Base-by-base conservation (phyloP, 2,888 invertebrate genomes). In the Trichacis sp. region DNA sequence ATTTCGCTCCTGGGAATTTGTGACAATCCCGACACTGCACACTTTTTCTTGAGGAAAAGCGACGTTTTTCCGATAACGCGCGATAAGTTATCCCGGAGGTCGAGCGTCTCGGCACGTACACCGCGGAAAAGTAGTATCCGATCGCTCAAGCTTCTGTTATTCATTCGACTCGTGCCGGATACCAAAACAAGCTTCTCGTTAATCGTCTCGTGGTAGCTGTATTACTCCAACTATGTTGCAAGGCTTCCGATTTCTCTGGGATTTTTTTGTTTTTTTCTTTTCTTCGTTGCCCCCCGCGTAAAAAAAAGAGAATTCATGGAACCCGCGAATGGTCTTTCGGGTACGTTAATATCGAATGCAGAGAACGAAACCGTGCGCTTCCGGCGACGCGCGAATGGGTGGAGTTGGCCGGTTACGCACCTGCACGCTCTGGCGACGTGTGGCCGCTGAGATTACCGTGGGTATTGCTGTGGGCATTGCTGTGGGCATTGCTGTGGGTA, bases 281-380 rank as follows among this genome's bases (percentile, higher is more conserved):
- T n/a, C n/a, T n/a, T n/a, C n/a, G n/a, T n/a, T n/a, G n/a, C n/a
- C n/a, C n/a, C n/a, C n/a, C n/a, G n/a, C n/a, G n/a, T n/a, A n/a
- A n/a, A n/a, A n/a, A n/a, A n/a, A n/a, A n/a, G n/a, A n/a, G 49
- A 64, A 61, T 58, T 69, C 52, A 54, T 53, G 53, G 51, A 63
- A 64, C 60, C 66, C 60, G 48, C 58, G 58, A 61, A 55, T 47
- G 42, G 45, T 56, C 49, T 46, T 17, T 15, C 47, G 61, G 56
- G 59, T 42, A 48, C 47, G 58, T 67, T 55, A 63, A 82, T 81
- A 81, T 82, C 78, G 80, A 82, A 82, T 82, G 80, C 82, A 81
- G 73, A 73, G 70, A 74, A 77, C 79, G 68, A 64, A 77, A 8
- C 24, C 79, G 76, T 78, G 77, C 77, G 77, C 79, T 82, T 82